Conservation (phyloP, 2,888 invertebrate genomes). For the Drosophila buzzatii region DNA sequence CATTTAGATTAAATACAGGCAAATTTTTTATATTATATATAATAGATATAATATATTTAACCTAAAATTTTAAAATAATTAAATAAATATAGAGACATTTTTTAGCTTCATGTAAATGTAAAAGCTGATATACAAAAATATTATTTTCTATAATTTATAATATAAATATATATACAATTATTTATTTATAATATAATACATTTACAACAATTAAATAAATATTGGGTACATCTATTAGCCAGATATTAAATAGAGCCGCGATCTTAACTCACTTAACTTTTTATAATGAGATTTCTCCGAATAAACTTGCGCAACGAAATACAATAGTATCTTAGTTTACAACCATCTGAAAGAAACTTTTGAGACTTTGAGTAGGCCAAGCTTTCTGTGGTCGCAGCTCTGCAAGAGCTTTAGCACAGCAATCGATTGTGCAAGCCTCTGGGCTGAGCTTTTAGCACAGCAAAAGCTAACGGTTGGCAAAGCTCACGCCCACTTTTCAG, state of each 20-base stretch:
- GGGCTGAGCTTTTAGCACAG: slow-evolving; percentile 2
- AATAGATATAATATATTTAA: too few relatives aligned
- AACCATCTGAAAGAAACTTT: neutral
- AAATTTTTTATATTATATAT: too few relatives aligned
- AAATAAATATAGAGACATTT: too few relatives aligned
- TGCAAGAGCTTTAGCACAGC: slow-evolving; percentile 17
- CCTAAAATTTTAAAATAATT: too few relatives aligned
- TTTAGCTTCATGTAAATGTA: too few relatives aligned
- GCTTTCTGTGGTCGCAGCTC: neutral
- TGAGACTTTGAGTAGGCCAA: slow-evolving; percentile 9
- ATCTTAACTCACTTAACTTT: neutral
- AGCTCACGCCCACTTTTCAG: slow-evolving; percentile 20
- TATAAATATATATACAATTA: too few relatives aligned
- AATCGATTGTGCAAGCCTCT: neutral
- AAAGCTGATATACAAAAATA: too few relatives aligned
- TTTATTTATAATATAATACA: too few relatives aligned
- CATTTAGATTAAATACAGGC: too few relatives aligned
- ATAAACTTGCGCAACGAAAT: neutral
- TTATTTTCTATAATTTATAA: too few relatives aligned
- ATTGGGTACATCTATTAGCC: neutral
- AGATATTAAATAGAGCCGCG: neutral
- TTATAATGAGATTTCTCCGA: neutral
- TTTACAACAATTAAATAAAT: too few relatives aligned
- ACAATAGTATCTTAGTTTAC: neutral
- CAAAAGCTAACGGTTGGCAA: slow-evolving; percentile 35